Evolutionary conservation across 1,140 invertebrate species (phyloP).

Genomic region (Bombus consobrinus): DNA sequence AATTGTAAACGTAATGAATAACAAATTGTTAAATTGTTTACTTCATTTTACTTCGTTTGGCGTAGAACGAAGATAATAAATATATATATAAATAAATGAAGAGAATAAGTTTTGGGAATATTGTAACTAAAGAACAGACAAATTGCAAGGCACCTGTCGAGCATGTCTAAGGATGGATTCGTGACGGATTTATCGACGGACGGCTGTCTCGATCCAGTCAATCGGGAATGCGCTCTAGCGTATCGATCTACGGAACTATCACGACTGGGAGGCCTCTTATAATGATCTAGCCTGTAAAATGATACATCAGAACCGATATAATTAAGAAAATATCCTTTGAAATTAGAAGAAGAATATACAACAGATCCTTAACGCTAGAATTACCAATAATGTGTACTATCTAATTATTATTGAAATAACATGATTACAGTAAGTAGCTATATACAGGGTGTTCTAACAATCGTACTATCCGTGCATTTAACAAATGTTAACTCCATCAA

Average conservation of each 20-base stretch:
- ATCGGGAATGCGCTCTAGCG: slow-evolving; percentile 84
- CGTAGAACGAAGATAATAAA: too few relatives aligned
- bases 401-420: too few relatives aligned
- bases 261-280: slow-evolving; percentile 93
- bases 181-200: slow-evolving; percentile 87
- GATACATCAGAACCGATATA: background rate
- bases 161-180: slow-evolving; percentile 78
- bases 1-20: too few relatives aligned
- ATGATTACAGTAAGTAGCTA: too few relatives aligned
- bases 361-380: background rate
- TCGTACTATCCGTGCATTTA: too few relatives aligned
- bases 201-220: slow-evolving; percentile 87
- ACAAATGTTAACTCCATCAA: too few relatives aligned
- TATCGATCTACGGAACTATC: slow-evolving; percentile 94
- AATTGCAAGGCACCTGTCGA: slow-evolving; percentile 75
- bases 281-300: slow-evolving; percentile 91
- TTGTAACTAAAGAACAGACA: background rate
- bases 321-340: background rate
- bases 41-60: too few relatives aligned
- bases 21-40: too few relatives aligned
- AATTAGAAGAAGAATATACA: background rate
- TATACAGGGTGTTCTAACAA: too few relatives aligned
- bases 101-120: slow-evolving; percentile 1
- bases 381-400: background rate
- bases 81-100: background rate